Evolutionary conservation across 2,797 vertebrate genomes (phyloP).

Genomic region (Parambassis ranga): DNA sequence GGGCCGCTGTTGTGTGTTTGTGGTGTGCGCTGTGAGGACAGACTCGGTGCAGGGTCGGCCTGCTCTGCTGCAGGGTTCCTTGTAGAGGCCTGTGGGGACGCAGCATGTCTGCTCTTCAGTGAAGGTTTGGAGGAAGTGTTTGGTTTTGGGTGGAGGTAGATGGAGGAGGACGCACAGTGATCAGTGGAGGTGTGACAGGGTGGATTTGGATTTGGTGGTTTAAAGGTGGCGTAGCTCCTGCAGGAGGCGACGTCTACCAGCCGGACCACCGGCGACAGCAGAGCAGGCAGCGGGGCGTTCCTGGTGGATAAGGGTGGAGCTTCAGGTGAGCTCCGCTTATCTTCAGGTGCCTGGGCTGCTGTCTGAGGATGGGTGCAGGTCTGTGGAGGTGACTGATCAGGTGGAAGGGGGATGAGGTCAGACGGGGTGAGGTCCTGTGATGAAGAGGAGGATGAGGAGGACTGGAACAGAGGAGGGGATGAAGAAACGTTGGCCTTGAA

Average conservation of each 20-base stretch:
- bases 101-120: background rate
- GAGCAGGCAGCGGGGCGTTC: background rate
- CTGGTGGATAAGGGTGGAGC: background rate
- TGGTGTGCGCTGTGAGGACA: too few species aligned
- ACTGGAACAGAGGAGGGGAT: slow-evolving; percentile 32
- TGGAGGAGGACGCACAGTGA: too few species aligned
- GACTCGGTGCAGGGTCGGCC: too few species aligned
- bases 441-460: slow-evolving; percentile 47
- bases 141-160: background rate
- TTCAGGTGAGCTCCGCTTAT: background rate
- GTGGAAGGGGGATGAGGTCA: slow-evolving; percentile 11
- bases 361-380: slow-evolving; percentile 2
- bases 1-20: background rate
- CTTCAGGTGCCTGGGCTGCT: background rate
- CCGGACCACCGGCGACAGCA: slow-evolving; percentile 14
- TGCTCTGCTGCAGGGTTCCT: background rate
- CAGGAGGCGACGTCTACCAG: slow-evolving; percentile 10
- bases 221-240: background rate
- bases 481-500: background rate
- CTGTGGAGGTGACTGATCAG: background rate
- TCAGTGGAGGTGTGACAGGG: background rate
- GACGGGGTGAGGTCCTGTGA: slow-evolving; percentile 68
- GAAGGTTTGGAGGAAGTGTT: background rate
- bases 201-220: background rate
- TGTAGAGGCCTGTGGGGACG: background rate